phyloP scores from a whole-genome alignment of 2,888 invertebrate genomes.

The Escarpia spicata region DNA sequence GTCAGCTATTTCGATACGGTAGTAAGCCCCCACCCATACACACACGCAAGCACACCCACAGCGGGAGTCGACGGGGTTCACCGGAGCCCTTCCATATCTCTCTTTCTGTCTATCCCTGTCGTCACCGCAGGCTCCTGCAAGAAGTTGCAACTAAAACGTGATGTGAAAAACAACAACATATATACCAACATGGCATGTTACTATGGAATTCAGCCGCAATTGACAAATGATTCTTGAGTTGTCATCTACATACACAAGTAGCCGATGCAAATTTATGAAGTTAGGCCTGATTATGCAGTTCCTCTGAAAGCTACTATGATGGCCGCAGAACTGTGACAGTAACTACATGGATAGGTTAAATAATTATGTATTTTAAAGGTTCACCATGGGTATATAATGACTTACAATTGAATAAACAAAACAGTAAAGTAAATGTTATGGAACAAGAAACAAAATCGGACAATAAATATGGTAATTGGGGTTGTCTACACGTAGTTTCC shows the following conservation, averaged over 20 bases:
- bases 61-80: neutral
- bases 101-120: neutral
- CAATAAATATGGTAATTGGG: neutral
- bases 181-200: neutral
- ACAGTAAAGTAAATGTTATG: neutral
- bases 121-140: neutral
- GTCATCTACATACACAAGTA: neutral
- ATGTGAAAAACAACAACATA: neutral
- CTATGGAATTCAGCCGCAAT: neutral
- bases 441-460: neutral
- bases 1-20: neutral
- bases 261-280: neutral
- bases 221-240: neutral
- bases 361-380: neutral
- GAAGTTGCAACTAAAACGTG: constrained; percentile 7
- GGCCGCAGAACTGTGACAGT: neutral
- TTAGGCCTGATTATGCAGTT: neutral
- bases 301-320: neutral
- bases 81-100: too few species aligned
- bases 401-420: neutral
- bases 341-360: neutral
- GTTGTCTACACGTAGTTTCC: neutral
- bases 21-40: neutral
- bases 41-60: neutral
- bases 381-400: too few species aligned